Percentiles rank a stretch among this genome's conserved stretches.
Conservation (phyloP, 2,113 vertebrate species). For the Platichthys stellatus region DNA sequence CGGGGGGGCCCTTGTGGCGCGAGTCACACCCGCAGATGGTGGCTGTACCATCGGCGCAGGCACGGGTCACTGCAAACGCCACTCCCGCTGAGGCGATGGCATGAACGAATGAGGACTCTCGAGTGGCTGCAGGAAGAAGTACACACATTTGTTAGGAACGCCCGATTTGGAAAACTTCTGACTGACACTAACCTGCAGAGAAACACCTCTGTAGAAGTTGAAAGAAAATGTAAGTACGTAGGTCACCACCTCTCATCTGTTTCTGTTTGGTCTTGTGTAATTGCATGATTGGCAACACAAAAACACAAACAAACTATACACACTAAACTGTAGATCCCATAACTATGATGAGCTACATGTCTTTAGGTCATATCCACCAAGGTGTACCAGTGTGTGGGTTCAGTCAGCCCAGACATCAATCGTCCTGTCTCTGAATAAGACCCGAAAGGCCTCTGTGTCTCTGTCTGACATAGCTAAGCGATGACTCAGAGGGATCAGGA, state of each 20-base stretch:
- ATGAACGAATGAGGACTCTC: conserved; percentile 96
- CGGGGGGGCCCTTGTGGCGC: conserved; percentile 91
- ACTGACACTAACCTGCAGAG: neutral
- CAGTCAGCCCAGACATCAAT: conserved; percentile 65
- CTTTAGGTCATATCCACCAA: conserved; percentile 32
- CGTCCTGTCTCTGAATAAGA: conserved; percentile 66
- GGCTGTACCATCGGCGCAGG: conserved; percentile 92
- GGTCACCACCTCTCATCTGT: conserved; percentile 21
- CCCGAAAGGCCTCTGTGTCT: conserved; percentile 67
- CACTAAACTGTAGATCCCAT: neutral
- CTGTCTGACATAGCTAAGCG: conserved; percentile 70
- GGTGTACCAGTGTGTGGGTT: conserved; percentile 41
- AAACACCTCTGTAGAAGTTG: neutral
- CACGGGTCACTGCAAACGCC: conserved; percentile 93
- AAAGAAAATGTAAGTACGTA: neutral
- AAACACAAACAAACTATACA: conserved; percentile 13
- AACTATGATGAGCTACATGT: conserved; percentile 23
- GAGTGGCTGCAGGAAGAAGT: conserved; percentile 86
- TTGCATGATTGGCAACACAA: conserved; percentile 24
- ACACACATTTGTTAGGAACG: conserved; percentile 1
- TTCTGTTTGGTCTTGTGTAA: conserved; percentile 11
- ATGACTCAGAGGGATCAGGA: conserved; percentile 82
- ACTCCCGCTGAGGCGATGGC: conserved; percentile 96
- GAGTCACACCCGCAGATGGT: conserved; percentile 95
- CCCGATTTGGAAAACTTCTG: neutral